Conservation (phyloP, 2,888 invertebrate species). For the Cephus spinipes region DNA sequence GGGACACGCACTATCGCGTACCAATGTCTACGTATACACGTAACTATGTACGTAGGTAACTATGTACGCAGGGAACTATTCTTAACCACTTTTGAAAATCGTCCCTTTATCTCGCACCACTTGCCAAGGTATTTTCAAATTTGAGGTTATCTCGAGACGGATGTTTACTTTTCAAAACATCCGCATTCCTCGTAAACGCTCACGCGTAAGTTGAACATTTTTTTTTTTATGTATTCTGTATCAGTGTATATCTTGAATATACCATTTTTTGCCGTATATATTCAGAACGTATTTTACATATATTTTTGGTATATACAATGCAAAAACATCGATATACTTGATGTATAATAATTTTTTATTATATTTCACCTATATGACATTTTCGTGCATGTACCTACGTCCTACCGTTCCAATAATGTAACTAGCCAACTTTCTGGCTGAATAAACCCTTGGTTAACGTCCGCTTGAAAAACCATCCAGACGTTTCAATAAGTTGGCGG, state of each 20-base stretch:
- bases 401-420: not conserved
- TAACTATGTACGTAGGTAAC: not conserved
- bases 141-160: conserved; percentile 39
- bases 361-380: too few relatives aligned
- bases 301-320: too few relatives aligned
- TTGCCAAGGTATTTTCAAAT: conserved; percentile 45
- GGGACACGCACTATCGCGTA: conserved; percentile 27
- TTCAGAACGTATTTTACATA: too few relatives aligned
- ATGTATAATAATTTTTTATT: too few relatives aligned
- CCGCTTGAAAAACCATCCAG: not conserved
- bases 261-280: too few relatives aligned
- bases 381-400: too few relatives aligned
- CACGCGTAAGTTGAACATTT: too few relatives aligned
- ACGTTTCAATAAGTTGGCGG: not conserved
- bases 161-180: conserved; percentile 37
- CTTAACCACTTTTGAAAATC: not conserved
- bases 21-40: not conserved
- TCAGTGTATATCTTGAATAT: too few relatives aligned
- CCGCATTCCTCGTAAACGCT: conserved; percentile 24
- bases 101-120: conserved; percentile 41
- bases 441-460: not conserved
- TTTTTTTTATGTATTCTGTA: too few relatives aligned
- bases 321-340: too few relatives aligned
- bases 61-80: not conserved
- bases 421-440: not conserved